Conservation (phyloP, 2,113 vertebrate genomes). For the Xiphorhynchus elegans region DNA sequence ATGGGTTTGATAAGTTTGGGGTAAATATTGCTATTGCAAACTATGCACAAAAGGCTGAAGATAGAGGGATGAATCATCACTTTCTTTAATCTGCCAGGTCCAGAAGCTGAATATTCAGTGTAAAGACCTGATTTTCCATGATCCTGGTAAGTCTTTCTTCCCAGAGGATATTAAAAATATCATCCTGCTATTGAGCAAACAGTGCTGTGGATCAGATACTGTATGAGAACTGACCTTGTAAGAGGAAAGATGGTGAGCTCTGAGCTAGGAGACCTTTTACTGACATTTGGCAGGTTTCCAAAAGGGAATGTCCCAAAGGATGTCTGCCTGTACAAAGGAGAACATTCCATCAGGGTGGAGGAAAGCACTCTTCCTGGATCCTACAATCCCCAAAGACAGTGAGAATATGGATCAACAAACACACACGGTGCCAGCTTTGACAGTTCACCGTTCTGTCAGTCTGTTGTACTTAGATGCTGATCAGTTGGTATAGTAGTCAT, state of each 20-base stretch:
- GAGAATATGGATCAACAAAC: neutral
- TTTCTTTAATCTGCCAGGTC: neutral
- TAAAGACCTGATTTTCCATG: neutral
- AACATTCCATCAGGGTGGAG: fast-evolving
- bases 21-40: neutral
- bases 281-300: neutral
- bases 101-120: neutral
- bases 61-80: neutral
- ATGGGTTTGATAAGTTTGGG: neutral
- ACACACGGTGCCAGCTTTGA: neutral
- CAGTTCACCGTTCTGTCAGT: neutral
- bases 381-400: neutral
- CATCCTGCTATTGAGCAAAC: neutral
- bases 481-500: neutral
- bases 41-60: neutral
- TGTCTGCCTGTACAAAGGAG: neutral
- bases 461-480: neutral
- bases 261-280: neutral
- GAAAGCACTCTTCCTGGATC: neutral
- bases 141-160: neutral
- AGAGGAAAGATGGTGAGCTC: neutral
- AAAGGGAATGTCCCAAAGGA: neutral
- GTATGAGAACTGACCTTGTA: neutral
- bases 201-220: neutral
- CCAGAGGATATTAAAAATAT: neutral